phyloP scores from a whole-genome alignment of 1,140 invertebrate species.

The Sitobion miscanthi region DNA sequence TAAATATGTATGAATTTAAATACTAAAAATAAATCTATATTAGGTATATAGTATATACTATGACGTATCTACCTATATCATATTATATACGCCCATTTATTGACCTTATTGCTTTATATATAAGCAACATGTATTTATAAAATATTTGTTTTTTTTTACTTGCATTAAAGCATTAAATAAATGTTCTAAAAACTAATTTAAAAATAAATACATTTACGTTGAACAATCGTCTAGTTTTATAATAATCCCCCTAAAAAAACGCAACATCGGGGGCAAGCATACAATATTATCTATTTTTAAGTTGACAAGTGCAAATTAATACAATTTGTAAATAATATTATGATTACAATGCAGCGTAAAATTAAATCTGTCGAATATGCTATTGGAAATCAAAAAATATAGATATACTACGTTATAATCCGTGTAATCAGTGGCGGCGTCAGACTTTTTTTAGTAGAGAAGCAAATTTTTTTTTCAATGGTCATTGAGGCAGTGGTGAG shows the following conservation, averaged over 20 bases:
- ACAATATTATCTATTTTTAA: neutral
- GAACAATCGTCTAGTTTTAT: neutral
- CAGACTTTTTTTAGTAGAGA: neutral
- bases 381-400: neutral
- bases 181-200: neutral
- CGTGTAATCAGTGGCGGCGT: neutral
- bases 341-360: neutral
- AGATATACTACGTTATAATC: neutral
- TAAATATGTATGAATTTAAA: conserved; percentile 18
- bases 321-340: no score
- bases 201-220: neutral
- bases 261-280: neutral
- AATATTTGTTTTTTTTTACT: neutral
- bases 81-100: conserved; percentile 23
- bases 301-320: neutral
- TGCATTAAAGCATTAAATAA: neutral
- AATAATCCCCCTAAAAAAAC: neutral
- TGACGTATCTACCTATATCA: neutral
- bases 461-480: neutral
- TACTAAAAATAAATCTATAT: neutral
- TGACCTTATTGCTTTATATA: neutral
- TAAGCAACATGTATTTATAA: neutral
- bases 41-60: neutral
- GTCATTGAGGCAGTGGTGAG: no score
- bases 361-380: neutral